Conservation (phyloP, 2,797 vertebrate species). For the Cossypha polioptera region DNA sequence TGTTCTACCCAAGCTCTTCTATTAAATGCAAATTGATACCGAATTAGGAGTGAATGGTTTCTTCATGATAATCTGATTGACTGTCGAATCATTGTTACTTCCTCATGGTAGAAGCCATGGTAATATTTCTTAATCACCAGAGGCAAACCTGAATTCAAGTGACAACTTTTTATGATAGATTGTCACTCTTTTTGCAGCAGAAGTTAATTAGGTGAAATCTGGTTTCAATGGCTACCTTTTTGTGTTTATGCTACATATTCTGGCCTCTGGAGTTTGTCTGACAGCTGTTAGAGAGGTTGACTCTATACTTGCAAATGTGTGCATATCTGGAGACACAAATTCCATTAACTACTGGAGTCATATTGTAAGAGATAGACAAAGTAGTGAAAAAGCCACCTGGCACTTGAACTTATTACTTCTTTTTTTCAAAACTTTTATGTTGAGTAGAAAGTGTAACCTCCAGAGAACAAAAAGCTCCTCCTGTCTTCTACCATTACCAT, state of each 20-base stretch:
- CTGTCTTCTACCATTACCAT: not conserved
- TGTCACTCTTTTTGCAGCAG: not conserved
- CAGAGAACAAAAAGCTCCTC: not conserved
- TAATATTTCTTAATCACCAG: not conserved
- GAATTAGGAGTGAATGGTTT: not conserved
- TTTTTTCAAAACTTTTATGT: not conserved
- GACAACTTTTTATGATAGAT: not conserved
- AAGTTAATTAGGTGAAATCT: not conserved
- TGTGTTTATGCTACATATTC: not conserved
- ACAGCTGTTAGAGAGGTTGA: not conserved
- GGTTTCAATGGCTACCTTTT: not conserved
- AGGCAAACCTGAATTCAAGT: not conserved
- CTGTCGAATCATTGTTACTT: not conserved
- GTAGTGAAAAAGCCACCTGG: not conserved
- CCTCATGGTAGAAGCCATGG: not conserved
- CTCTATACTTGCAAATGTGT: not conserved
- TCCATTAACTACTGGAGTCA: not conserved
- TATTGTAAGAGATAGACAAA: not conserved
- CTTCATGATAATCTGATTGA: not conserved
- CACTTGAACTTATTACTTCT: not conserved
- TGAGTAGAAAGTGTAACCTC: not conserved
- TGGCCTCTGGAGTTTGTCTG: not conserved
- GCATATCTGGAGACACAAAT: not conserved
- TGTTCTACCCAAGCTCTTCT: not conserved
- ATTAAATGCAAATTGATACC: not conserved